Evolutionary conservation across 2,113 vertebrate genomes (phyloP), one percentile per base, ranked within the genome.

Genomic region (Dasypus novemcinctus): DNA sequence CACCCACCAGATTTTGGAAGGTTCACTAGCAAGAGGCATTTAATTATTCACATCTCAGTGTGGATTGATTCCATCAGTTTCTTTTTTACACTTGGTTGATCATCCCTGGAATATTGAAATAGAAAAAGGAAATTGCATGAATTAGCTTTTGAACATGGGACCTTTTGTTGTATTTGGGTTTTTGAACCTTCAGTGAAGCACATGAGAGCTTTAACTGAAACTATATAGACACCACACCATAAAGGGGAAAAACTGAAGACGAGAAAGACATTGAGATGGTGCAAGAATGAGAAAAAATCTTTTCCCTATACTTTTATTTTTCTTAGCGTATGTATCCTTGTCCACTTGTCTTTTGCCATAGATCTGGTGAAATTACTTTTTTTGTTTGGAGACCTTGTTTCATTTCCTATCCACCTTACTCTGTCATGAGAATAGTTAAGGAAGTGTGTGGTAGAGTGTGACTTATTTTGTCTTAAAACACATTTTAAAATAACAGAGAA

Each of bases 281-380:
- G 71, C 21, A 49, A 68, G 41, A n/a, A 68, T 41, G 72, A 23
- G 49, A n/a, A 76, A 59, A 88, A 95, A 27, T 46, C 29, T 11
- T 61, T 87, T 83, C 71, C 29, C 63, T 80, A 18, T 27, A 66
- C 64, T 23, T 78, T 66, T 69, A 52, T 87, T 96, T 95, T 74
- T 93, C 23, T 79, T 64, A 59, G 33, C 49, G 36, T 83, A 63
- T 27, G 36, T 83, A 63, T 27, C 14, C 75, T 94, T 75, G 41
- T 88, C 38, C 33, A 72, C n/a, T 76, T 79, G 63, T 41, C 31
- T 91, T 97, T 83, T 79, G 69, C 52, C 4, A 11, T n/a, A 87
- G 20, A 2, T 27, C 33, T 94, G 12, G 33, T 90, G n/a, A 96
- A 90, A 76, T 94, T 78, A 63, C 85, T 43, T 49, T 91, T 81